Base-by-base conservation (phyloP, 1,140 invertebrate genomes). In the Drosophila mayri region DNA sequence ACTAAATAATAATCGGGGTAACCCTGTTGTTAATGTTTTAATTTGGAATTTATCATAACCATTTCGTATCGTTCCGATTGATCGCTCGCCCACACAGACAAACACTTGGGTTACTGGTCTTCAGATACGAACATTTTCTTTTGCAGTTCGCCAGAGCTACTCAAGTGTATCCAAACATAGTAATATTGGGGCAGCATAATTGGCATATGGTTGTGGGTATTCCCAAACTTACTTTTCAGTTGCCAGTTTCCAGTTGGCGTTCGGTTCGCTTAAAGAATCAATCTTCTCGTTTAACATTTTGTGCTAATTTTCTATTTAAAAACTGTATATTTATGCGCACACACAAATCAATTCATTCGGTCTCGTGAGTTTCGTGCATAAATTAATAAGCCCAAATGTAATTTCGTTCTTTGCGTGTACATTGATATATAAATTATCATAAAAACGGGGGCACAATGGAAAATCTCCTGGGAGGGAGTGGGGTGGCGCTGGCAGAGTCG, bases 111-210 rank as follows among this genome's bases (percentile, higher is more conserved):
- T 60, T 83, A 16, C 11, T 35, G 38, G 44, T 40, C 59, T 61
- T 54, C 28, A 40, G 52, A 54, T 55, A 55, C 20, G 8, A 22
- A 38, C 38, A 57, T 64, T 58, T 37, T 59, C 49, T 55, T 54
- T 58, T 44, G 76, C 59, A 70, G 55, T 41, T 44, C 50, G 18
- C 35, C 20, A 55, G 18, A 68, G 30, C 77, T 71, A 90, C 52
- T 81, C 65, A 58, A 88, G 68, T 84, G 84, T 75, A 65, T 75
- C 85, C 75, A 25, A 79, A 63, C 76, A 80, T 73, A 25, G 25
- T 25, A 62, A 79, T 43, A 46, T 77, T 61, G 65, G 49, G 44
- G 44, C 55, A 71, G 63, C 81, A 81, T 90, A 88, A 84, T 81
- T 88, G 76, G 62, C 67, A 78, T 71, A 55, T 67, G 67, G 71